Conservation (phyloP, 2,888 invertebrate species). For the Drosophila kokeensis region DNA sequence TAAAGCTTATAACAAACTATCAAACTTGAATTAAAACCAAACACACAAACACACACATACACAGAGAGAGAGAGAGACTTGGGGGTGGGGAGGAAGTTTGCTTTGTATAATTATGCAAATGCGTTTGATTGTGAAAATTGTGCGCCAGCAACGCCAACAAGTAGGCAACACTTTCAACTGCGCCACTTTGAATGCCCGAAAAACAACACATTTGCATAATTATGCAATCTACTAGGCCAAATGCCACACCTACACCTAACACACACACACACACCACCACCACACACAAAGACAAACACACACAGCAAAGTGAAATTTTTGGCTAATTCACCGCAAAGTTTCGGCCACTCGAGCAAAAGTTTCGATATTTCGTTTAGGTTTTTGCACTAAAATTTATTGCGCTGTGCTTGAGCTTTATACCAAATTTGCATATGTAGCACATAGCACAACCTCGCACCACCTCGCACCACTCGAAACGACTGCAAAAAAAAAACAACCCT, state of each 20-base stretch:
- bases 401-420: constrained; percentile 45
- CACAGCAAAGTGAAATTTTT: constrained; percentile 55
- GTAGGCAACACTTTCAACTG: constrained; percentile 75
- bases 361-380: constrained; percentile 66
- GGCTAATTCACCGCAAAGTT: constrained; percentile 65
- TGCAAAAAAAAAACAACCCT: background rate
- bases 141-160: constrained; percentile 58
- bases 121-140: constrained; percentile 77
- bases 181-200: constrained; percentile 72
- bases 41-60: constrained; percentile 22
- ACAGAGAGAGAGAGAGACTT: background rate
- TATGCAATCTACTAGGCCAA: constrained; percentile 76
- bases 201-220: constrained; percentile 81
- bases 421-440: constrained; percentile 56
- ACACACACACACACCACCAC: constrained; percentile 15
- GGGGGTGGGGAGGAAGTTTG: constrained; percentile 15
- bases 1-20: constrained; percentile 75
- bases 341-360: constrained; percentile 58
- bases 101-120: constrained; percentile 78
- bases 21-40: constrained; percentile 75
- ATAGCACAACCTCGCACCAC: background rate
- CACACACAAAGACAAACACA: constrained; percentile 19
- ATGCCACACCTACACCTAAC: constrained; percentile 37
- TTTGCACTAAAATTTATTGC: constrained; percentile 60
- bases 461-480: background rate